A percentile compares a stretch with the other conserved stretches of the same genome.
Conservation (phyloP, 1,140 invertebrate genomes). For the Lamellibrachia luymesi region DNA sequence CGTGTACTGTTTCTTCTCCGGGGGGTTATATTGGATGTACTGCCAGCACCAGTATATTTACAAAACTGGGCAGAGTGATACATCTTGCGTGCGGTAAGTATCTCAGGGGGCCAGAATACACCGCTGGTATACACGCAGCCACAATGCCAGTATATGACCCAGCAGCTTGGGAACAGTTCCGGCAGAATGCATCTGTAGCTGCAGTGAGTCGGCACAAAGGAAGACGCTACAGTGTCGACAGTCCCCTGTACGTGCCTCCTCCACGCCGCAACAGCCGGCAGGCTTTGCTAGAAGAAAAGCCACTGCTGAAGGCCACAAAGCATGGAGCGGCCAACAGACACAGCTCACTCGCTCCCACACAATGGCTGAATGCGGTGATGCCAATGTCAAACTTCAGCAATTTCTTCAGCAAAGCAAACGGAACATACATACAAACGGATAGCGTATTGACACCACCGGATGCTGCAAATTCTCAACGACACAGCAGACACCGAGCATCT, state of each 20-base stretch:
- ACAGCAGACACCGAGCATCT: neutral
- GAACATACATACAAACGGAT: neutral
- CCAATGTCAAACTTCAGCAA: neutral
- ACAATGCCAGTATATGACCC: slow-evolving; percentile 28
- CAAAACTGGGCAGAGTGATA: neutral
- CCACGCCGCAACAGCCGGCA: neutral
- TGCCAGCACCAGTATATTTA: neutral
- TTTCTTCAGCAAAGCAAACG: neutral
- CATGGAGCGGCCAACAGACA: neutral
- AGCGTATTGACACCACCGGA: neutral
- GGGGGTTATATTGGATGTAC: neutral
- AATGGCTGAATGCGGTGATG: slow-evolving; percentile 12
- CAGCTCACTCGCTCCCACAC: slow-evolving; percentile 10
- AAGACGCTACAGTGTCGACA: slow-evolving; percentile 10
- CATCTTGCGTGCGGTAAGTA: neutral
- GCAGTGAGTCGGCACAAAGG: neutral
- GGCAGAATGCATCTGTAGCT: slow-evolving; percentile 17
- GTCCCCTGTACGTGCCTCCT: neutral
- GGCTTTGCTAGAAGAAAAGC: neutral
- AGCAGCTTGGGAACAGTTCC: slow-evolving; percentile 27
- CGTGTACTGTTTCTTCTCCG: neutral
- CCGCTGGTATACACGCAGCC: slow-evolving; percentile 10
- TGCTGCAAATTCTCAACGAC: neutral
- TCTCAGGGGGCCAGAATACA: neutral
- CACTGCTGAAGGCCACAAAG: neutral